Conservation (phyloP, 2,888 invertebrate species). For the Tinea trinotella region DNA sequence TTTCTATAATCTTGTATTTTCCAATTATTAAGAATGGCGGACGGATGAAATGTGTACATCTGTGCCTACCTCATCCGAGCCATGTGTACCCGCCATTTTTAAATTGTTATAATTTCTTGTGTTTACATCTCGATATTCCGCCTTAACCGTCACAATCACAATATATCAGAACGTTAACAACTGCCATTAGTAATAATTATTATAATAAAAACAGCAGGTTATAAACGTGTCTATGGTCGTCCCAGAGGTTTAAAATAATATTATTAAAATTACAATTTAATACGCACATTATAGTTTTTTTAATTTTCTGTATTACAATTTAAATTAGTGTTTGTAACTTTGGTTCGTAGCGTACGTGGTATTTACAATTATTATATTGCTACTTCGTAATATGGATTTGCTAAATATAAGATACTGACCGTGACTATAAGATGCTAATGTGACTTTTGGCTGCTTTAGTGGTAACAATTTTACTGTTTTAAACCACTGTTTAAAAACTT, state of each 20-base stretch:
- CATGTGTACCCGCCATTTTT: too few species aligned
- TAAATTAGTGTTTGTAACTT: too few species aligned
- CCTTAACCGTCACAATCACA: conserved; percentile 25
- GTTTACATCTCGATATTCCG: too few species aligned
- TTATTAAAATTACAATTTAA: neutral
- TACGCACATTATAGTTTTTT: neutral
- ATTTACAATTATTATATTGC: conserved; percentile 29
- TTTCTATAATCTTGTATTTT: too few species aligned
- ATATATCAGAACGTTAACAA: conserved; percentile 53
- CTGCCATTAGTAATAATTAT: conserved; percentile 60
- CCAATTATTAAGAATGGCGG: too few species aligned
- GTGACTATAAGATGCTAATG: neutral
- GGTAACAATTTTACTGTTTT: neutral
- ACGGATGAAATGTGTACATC: too few species aligned
- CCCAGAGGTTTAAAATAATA: neutral
- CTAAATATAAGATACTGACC: conserved; percentile 32
- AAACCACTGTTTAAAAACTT: too few species aligned
- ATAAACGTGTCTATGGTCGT: neutral
- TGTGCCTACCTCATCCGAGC: too few species aligned
- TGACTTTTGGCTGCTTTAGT: neutral
- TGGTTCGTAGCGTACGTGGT: too few species aligned
- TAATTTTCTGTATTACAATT: too few species aligned
- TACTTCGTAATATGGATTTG: conserved; percentile 39
- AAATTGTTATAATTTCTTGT: too few species aligned
- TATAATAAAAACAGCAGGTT: neutral